Base-by-base conservation (phyloP, 2,113 vertebrate genomes). In the Alces alces region DNA sequence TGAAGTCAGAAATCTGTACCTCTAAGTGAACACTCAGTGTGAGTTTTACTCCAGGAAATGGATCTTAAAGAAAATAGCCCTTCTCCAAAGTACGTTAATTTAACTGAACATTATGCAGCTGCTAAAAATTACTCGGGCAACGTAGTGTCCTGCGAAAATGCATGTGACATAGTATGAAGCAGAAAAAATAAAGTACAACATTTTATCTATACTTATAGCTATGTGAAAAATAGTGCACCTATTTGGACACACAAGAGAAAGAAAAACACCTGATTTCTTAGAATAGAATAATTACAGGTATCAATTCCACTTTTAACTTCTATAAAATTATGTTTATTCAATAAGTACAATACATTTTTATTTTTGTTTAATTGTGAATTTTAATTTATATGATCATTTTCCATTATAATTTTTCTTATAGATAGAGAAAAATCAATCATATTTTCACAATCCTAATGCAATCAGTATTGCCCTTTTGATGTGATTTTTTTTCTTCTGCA, bases 321-420 rank as follows among this genome's bases (percentile, higher is more conserved):
- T 95, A 82, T 54, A 83, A 83, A 55, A 60, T 78, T 61, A 50
- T 54, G 9, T 43, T 73, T 89, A 91, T 83, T 84, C n/a, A 43
- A 33, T 21, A 57, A 66, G 21, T 88, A 79, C 14, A 92, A 83
- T 85, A 85, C 5, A 7, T 47, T 43, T 96, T 94, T 79, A 21
- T 60, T 96, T 86, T 80, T 86, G 27, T 39, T 86, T 47, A 83
- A 52, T 84, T 93, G 70, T 93, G 45, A 89, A 55, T 80, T 97
- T 89, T 78, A 57, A 78, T 92, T 91, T 91, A 76, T 28, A 50
- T 70, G 30, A n/a, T 60, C 2, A 61, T 92, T 79, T 93, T 57
- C 33, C 52, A 73, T 47, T 86, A n/a, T 15, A 79, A 39, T 76
- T 96, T 94, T 93, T 95, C 73, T 87, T 70, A 7, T 54, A 58